Evolutionary conservation across 2,113 vertebrate species (phyloP).

Genomic region (Psittacus erithacus): DNA sequence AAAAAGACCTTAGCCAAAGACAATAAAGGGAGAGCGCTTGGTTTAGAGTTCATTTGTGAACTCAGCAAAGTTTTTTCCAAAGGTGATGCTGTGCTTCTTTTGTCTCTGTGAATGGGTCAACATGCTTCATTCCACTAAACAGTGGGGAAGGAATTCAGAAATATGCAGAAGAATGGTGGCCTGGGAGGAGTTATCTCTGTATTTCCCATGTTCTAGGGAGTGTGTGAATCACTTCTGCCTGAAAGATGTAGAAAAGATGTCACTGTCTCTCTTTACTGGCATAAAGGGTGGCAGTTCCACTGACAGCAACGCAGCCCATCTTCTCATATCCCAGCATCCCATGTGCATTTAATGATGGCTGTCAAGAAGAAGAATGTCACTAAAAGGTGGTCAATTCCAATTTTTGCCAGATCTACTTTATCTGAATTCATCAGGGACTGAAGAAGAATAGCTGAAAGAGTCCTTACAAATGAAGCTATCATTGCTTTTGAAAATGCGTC

Average conservation of each 20-base stretch:
- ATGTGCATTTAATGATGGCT: accelerated
- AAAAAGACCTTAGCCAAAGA: neutral
- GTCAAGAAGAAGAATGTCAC: neutral
- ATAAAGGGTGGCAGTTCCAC: neutral
- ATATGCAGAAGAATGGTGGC: neutral
- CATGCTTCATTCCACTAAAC: neutral
- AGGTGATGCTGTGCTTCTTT: neutral
- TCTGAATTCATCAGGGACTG: neutral
- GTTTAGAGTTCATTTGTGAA: neutral
- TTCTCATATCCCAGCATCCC: neutral
- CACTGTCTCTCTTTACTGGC: neutral
- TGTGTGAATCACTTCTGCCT: neutral
- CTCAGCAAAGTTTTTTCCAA: neutral
- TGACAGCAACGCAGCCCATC: neutral
- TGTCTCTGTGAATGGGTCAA: neutral
- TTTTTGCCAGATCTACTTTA: neutral
- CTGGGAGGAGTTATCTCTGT: neutral
- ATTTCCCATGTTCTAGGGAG: neutral
- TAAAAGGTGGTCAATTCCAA: neutral
- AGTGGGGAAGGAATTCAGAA: neutral
- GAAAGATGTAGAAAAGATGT: neutral
- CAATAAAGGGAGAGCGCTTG: neutral
- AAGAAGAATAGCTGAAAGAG: neutral
- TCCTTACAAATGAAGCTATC: neutral
- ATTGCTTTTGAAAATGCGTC: neutral